Evolutionary conservation across 2,797 vertebrate genomes (phyloP), one percentile per base, ranked within the genome.

Genomic region (Ctenochaetus hawaiiensis): DNA sequence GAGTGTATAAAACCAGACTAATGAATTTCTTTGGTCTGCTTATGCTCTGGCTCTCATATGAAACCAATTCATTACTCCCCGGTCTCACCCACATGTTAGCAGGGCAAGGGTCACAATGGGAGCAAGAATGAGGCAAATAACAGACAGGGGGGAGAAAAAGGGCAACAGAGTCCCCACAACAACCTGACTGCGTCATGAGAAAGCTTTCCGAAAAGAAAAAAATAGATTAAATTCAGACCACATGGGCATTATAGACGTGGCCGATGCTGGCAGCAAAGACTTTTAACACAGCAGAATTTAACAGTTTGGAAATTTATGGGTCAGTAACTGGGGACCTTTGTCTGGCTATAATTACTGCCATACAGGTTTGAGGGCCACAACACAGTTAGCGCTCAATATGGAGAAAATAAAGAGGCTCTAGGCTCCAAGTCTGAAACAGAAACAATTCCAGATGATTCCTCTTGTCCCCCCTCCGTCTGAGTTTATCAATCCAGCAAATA

Each of bases 221-320:
- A 41, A 73, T 61, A 53, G 37, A 59, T 67, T 66, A 70, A 93
- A 95, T 87, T 82, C 37, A 89, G 91, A 89, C 89, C 93, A 94
- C 82, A 93, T 93, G 91, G 85, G 81, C 79, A 82, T 82, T 71
- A 84, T 51, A 82, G 82, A 75, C 66, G 73, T 78, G 81, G 84
- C 86, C 71, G 66, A 64, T 60, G 78, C 77, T 87, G 91, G 78
- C 87, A 87, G 82, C 45, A 26, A 77, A 83, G 72, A 73, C 60
- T 79, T 90, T 88, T 51, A 85, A 86, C 88, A 85, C 84, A 91
- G 80, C 89, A 87, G 88, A 89, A 89, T 93, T 93, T 90, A 92
- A 89, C 85, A 86, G 81, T 83, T 87, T 84, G 65, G 60, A 88
- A 89, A 93, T 94, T 91, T 90, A 94, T 82, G 90, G 89, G 74